Evolutionary conservation across 2,113 vertebrate genomes (phyloP), one percentile per base, ranked within the genome.

Genomic region (Channa argus): DNA sequence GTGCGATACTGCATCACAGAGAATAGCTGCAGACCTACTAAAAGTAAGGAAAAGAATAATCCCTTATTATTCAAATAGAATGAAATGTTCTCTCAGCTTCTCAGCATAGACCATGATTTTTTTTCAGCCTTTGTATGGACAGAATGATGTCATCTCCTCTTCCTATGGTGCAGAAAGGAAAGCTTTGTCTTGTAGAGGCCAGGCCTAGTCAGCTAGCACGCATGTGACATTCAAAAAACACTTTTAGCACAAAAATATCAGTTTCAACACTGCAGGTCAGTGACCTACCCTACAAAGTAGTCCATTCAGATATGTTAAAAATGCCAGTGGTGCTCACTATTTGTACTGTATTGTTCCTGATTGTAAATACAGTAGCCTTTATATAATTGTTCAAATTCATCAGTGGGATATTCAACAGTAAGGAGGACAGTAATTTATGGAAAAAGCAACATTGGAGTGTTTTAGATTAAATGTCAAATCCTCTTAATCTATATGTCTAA

Each of bases 61-160:
- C 44, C 55, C 44, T 71, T 64, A 44, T 85, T 81, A 68, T 78
- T 82, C 53, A 11, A 37, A 65, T 74, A 83, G 83, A 91, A 79
- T 85, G 71, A 85, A 45, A 79, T 8, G 60, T 68, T 24, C 24
- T 1, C 24, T 24, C 24, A 24, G 24, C 80, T 78, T 82, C 51
- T 80, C 50, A 71, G 4, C 45, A 50, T 4, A n/a, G 60, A 47
- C 47, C 80, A 24, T 24, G 24, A 24, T 24, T 60, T 63, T 60
- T 62, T 69, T 76, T 46, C 61, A 41, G 39, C 4, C 39, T 41
- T 41, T 63, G 74, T 37, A 86, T 88, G 84, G 79, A 84, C 86
- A 83, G 47, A 63, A 89, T 94, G 91, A 94, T 90, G 90, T 94
- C 93, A 94, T 91, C 73, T 90, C 91, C 87, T 87, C 72, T 89